Conservation (phyloP, 2,113 vertebrate species). For the Thamnophis sirtalis region DNA sequence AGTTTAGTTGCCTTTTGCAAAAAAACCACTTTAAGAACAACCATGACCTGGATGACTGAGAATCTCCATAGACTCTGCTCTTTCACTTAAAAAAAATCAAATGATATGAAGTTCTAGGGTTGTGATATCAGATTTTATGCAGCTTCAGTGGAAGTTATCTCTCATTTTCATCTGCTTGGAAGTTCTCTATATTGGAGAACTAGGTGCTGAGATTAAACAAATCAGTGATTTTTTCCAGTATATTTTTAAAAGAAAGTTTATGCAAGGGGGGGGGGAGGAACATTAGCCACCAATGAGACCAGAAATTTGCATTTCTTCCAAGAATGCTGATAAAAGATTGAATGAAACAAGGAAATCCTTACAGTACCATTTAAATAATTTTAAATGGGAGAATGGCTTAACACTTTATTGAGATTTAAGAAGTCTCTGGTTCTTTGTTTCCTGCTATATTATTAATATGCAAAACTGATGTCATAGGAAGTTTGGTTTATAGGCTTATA, state of each 20-base stretch:
- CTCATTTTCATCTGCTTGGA: constrained; percentile 11
- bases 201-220: constrained; percentile 33
- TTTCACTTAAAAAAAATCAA: constrained; percentile 42
- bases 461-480: neutral
- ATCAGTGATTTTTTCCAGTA: constrained; percentile 41
- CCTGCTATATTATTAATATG: neutral
- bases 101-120: constrained; percentile 44
- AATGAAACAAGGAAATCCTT: constrained; percentile 28
- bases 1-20: neutral
- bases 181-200: neutral
- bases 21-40: too few relatives aligned
- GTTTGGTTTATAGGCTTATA: neutral
- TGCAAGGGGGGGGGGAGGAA: constrained; percentile 9
- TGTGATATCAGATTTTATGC: constrained; percentile 47
- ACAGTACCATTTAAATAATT: constrained; percentile 32
- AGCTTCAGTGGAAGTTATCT: constrained; percentile 32
- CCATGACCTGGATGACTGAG: neutral
- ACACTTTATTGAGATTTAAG: constrained; percentile 17
- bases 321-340: constrained; percentile 48
- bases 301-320: constrained; percentile 26
- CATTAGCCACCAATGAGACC: constrained; percentile 32
- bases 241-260: neutral
- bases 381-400: constrained; percentile 15
- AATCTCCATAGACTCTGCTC: constrained; percentile 7
- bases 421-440: constrained; percentile 8